These are phyloP conservation scores for Phytoseiulus persimilis DNA, from an alignment of 2,888 invertebrate genomes.

Conservation along the genomic window DNA sequence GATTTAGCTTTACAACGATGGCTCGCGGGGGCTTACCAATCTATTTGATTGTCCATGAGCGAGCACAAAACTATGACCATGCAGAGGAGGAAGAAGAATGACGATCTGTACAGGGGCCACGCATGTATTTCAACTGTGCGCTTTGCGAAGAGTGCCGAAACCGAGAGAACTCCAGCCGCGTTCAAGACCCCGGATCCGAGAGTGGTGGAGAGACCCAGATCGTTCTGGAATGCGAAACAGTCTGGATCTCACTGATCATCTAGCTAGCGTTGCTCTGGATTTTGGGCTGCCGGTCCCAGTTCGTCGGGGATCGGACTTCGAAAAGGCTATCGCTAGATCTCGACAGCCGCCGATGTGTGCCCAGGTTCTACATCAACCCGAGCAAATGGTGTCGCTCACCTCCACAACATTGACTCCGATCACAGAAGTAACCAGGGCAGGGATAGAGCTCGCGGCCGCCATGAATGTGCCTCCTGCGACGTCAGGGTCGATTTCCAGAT, in stretches of 20 bases:
- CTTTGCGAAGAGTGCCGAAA: conserved; percentile 15
- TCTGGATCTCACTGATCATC: not conserved
- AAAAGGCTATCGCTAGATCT: no score
- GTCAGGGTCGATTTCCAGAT: conserved; percentile 64
- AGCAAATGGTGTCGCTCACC: conserved; percentile 45
- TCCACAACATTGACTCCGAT: conserved; percentile 88
- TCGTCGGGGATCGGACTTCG: no score
- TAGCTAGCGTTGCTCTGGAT: not conserved
- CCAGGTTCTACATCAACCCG: no score
- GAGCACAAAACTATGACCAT: conserved; percentile 28
- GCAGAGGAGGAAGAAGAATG: conserved; percentile 33
- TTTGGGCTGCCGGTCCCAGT: no score
- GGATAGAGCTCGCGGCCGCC: conserved; percentile 96
- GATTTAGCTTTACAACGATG: no score
- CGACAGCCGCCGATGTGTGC: no score
- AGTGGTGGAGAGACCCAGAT: conserved; percentile 23
- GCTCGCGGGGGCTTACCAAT: no score
- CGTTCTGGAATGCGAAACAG: not conserved
- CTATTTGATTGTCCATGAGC: conserved; percentile 15
- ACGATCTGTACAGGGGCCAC: conserved; percentile 35
- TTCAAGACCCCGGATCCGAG: conserved; percentile 23
- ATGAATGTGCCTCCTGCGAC: conserved; percentile 97
- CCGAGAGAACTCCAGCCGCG: conserved; percentile 10
- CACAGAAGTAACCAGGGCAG: conserved; percentile 87
- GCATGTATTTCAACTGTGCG: conserved; percentile 19